phyloP scores from a whole-genome alignment of 2,888 invertebrate species.

The Andrena trimmerana region DNA sequence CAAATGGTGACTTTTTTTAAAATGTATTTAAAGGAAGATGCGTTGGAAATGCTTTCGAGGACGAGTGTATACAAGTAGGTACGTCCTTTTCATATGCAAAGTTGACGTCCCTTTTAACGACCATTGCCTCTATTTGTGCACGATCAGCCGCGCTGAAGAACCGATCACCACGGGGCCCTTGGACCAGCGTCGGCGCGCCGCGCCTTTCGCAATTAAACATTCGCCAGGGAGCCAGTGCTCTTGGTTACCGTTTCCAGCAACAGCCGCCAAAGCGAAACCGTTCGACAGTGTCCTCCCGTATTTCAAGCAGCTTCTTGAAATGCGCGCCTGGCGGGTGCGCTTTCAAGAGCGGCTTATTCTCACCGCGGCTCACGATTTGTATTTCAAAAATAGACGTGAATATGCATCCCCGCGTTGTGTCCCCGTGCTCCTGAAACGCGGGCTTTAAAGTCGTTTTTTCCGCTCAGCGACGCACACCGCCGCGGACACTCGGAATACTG shows the following conservation, averaged over 20 bases:
- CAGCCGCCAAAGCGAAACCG: slow-evolving; percentile 7
- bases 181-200: neutral
- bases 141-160: slow-evolving; percentile 17
- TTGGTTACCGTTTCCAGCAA: neutral
- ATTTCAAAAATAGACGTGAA: slow-evolving; percentile 35
- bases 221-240: neutral
- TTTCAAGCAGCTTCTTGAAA: slow-evolving; percentile 9
- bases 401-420: slow-evolving; percentile 24
- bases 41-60: slow-evolving; percentile 14
- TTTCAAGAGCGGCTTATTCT: neutral
- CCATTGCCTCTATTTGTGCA: slow-evolving; percentile 1
- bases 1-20: too few relatives aligned
- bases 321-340: neutral
- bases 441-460: slow-evolving; percentile 31
- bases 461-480: too few relatives aligned
- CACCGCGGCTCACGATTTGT: slow-evolving; percentile 1
- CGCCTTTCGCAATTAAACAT: slow-evolving; percentile 3
- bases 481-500: slow-evolving; percentile 1
- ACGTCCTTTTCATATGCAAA: slow-evolving; percentile 48
- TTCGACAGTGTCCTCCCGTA: slow-evolving; percentile 5
- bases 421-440: neutral
- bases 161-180: slow-evolving; percentile 14
- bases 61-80: neutral
- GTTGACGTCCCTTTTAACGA: neutral
- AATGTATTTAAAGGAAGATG: too few relatives aligned